phyloP scores from a whole-genome alignment of 2,888 invertebrate species.

The Drosophila gaucha region DNA sequence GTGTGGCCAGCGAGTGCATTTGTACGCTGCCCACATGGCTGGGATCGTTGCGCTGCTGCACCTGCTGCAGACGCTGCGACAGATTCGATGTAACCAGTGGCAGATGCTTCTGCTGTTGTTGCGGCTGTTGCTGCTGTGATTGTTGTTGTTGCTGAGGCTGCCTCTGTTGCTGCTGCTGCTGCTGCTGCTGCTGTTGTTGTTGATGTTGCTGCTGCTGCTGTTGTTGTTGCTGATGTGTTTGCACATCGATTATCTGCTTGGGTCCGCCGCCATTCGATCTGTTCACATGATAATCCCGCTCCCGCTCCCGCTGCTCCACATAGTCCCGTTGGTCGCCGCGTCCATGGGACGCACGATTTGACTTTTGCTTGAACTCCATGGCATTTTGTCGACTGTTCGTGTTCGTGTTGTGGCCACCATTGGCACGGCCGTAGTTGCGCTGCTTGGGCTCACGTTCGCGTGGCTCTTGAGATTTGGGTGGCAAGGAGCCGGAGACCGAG shows the following conservation, averaged over 20 bases:
- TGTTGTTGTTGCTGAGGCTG: conserved; percentile 63
- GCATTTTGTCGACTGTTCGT: conserved; percentile 68
- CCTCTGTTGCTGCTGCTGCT: conserved; percentile 44
- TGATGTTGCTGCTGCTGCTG: conserved; percentile 6
- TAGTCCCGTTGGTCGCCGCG: conserved; percentile 47
- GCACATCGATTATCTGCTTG: conserved; percentile 43
- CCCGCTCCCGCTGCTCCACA: conserved; percentile 43
- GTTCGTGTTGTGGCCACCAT: conserved; percentile 37
- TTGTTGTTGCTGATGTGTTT: conserved; percentile 52
- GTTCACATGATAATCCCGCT: conserved; percentile 47
- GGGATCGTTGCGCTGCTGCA: conserved; percentile 83
- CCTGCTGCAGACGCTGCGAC: conserved; percentile 83
- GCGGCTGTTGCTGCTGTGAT: conserved; percentile 33
- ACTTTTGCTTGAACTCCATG: conserved; percentile 83
- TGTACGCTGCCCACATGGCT: conserved; percentile 84
- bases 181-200: conserved; percentile 34
- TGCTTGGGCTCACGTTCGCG: conserved; percentile 56
- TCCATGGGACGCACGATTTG: conserved; percentile 38
- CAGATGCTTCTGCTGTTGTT: conserved; percentile 38
- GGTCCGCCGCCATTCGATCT: conserved; percentile 36
- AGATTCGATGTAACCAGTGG: conserved; percentile 69
- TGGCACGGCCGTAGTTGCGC: conserved; percentile 59
- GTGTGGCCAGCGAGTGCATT: conserved; percentile 83
- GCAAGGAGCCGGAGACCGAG: background rate
- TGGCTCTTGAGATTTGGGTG: background rate